Conservation (phyloP, 2,797 vertebrate genomes). For the Tapirus indicus region DNA sequence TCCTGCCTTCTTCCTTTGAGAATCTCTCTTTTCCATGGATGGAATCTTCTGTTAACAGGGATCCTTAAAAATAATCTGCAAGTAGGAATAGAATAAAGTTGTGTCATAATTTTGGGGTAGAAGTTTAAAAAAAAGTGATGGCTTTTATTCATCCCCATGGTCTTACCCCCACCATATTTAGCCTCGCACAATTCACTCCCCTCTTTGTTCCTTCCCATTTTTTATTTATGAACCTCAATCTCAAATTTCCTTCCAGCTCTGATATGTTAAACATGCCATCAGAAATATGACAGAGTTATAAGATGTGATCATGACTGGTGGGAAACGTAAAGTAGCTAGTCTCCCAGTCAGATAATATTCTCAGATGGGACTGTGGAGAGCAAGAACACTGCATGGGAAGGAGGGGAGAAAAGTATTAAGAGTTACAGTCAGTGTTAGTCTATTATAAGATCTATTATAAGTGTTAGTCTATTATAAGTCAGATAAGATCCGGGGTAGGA, state of each 20-base stretch:
- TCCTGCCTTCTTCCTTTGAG: background rate
- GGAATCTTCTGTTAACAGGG: background rate
- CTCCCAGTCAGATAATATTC: background rate
- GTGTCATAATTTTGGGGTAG: background rate
- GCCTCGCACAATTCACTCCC: background rate
- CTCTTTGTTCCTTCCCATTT: background rate
- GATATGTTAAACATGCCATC: background rate
- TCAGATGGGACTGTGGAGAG: background rate
- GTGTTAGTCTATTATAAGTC: background rate
- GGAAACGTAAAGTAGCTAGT: background rate
- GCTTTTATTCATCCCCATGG: background rate
- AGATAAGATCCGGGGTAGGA: background rate
- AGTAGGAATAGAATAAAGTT: background rate
- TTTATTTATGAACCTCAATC: background rate
- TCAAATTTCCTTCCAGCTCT: background rate
- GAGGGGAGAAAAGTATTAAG: background rate
- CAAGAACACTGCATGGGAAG: background rate
- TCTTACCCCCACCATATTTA: background rate
- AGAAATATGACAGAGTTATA: background rate
- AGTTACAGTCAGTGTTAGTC: background rate
- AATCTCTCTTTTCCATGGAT: background rate
- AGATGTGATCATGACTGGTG: background rate
- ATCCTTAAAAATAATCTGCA: background rate
- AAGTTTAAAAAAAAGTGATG: background rate
- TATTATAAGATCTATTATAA: background rate